These are phyloP conservation scores for Malthinus flaveolus DNA, from an alignment of 2,888 invertebrate genomes.

Conservation along the genomic window DNA sequence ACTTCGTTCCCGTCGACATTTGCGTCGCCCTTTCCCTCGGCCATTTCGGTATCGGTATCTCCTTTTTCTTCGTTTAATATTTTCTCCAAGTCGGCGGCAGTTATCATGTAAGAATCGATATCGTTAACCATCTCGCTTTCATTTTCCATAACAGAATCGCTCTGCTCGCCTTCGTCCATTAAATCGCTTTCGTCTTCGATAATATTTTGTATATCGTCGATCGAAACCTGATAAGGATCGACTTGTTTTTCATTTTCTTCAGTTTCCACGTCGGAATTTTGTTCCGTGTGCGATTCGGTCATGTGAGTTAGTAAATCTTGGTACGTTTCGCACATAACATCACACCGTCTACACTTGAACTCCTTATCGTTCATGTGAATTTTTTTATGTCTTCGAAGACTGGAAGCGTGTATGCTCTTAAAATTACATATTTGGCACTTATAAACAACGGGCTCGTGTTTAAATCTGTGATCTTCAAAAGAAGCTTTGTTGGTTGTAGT, in stretches of 20 bases:
- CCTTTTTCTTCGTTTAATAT: conserved; percentile 1
- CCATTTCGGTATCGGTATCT: background rate
- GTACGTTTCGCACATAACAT: background rate
- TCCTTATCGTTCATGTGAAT: conserved; percentile 5
- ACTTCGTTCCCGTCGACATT: background rate
- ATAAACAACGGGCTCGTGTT: conserved; percentile 3
- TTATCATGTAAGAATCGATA: conserved; percentile 7
- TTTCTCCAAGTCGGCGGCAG: conserved; percentile 9
- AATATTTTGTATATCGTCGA: conserved; percentile 12
- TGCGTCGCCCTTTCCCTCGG: background rate
- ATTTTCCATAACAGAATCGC: background rate
- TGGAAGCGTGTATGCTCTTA: conserved; percentile 6
- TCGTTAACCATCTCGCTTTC: conserved; percentile 7
- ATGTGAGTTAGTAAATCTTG: background rate
- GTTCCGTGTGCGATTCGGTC: background rate
- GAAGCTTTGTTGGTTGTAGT: conserved; percentile 5
- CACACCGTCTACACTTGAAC: conserved; percentile 9
- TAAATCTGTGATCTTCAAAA: conserved; percentile 7
- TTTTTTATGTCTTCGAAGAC: conserved; percentile 11
- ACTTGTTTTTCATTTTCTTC: background rate
- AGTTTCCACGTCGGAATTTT: background rate
- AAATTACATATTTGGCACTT: conserved; percentile 13
- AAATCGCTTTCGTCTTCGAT: background rate
- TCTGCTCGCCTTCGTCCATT: background rate
- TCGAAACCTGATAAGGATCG: conserved; percentile 13